A percentile compares a stretch with the other conserved stretches of the same genome.
Conservation (phyloP, 1,140 invertebrate species). For the Platyura marginata region DNA sequence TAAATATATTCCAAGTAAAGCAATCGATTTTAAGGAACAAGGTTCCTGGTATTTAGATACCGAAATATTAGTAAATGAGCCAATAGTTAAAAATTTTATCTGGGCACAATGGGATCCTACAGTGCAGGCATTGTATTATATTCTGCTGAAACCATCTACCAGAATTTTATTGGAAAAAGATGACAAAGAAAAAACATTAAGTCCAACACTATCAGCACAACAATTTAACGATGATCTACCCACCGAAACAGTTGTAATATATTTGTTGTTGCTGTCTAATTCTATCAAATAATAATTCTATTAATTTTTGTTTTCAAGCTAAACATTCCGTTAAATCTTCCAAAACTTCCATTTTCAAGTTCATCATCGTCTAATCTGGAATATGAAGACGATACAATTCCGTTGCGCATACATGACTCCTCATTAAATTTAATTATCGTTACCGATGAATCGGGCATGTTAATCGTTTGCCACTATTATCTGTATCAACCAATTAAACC, state of each 20-base stretch:
- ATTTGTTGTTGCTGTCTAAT: neutral
- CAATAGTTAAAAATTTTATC: slow-evolving; percentile 48
- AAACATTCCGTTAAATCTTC: slow-evolving; percentile 66
- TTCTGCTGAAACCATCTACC: slow-evolving; percentile 47
- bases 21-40: slow-evolving; percentile 25
- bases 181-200: slow-evolving; percentile 29
- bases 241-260: slow-evolving; percentile 59
- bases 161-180: slow-evolving; percentile 45
- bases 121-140: slow-evolving; percentile 53
- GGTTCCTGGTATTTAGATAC: slow-evolving; percentile 30
- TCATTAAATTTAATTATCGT: slow-evolving; percentile 61
- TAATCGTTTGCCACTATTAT: slow-evolving; percentile 72
- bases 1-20: slow-evolving; percentile 12
- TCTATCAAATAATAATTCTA: neutral
- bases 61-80: slow-evolving; percentile 34
- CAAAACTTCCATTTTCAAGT: slow-evolving; percentile 39
- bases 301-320: slow-evolving; percentile 35
- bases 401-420: slow-evolving; percentile 58
- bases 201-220: slow-evolving; percentile 55
- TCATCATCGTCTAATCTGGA: slow-evolving; percentile 31
- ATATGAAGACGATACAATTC: slow-evolving; percentile 62
- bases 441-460: slow-evolving; percentile 46
- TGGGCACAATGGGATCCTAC: slow-evolving; percentile 69
- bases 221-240: slow-evolving; percentile 71
- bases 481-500: slow-evolving; percentile 53